These are phyloP conservation scores for Aythya baeri DNA, from an alignment of 2,113 vertebrate genomes.

Conservation along the genomic window DNA sequence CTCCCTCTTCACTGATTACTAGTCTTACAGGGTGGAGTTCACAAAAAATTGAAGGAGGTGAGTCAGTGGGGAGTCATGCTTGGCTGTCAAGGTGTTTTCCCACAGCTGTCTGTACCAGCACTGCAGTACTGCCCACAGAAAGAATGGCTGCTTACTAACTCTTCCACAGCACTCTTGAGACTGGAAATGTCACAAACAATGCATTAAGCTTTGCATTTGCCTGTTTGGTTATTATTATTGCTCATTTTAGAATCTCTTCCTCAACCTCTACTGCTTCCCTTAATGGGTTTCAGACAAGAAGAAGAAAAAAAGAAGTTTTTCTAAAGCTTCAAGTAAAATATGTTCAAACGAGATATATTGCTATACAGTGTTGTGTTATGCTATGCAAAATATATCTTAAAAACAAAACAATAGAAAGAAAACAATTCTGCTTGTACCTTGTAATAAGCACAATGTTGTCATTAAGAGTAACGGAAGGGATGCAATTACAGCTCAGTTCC, in stretches of 20 bases:
- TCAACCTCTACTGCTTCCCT: neutral
- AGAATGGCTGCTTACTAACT: neutral
- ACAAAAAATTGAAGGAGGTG: neutral
- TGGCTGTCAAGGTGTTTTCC: neutral
- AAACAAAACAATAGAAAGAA: neutral
- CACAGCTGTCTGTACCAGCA: neutral
- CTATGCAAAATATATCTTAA: neutral
- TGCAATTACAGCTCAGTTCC: neutral
- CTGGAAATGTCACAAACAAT: neutral
- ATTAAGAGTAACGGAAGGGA: neutral
- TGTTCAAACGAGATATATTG: neutral
- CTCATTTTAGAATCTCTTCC: neutral
- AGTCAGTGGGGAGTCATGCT: neutral
- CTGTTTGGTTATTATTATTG: neutral
- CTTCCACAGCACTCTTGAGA: neutral
- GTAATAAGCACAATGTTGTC: neutral
- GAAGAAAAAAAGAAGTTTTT: neutral
- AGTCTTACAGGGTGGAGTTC: rapidly evolving
- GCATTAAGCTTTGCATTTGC: neutral
- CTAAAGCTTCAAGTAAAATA: neutral
- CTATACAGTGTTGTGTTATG: neutral
- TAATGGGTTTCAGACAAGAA: neutral
- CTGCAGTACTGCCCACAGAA: neutral
- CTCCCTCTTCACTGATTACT: neutral
- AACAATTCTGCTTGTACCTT: neutral